A percentile compares a stretch with the other conserved stretches of the same genome.
phyloP scores from a whole-genome alignment of 2,113 vertebrate genomes.

The Dromiciops gliroides region DNA sequence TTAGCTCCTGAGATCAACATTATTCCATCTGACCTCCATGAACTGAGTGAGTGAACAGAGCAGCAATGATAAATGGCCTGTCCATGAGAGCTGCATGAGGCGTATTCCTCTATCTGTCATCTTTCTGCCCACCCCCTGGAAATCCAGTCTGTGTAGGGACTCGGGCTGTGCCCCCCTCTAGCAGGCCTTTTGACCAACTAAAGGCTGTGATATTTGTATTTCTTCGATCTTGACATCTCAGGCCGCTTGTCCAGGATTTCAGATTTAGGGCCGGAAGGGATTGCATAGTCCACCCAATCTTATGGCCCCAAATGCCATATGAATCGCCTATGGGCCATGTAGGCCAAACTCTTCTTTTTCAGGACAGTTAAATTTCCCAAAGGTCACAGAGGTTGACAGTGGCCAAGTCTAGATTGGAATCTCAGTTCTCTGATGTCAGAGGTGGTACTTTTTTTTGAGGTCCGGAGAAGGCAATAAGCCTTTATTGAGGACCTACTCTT shows the following conservation, averaged over 20 bases:
- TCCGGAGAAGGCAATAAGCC: background rate
- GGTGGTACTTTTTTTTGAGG: background rate
- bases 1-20: background rate
- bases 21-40: background rate
- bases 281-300: background rate
- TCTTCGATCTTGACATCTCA: background rate
- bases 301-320: background rate
- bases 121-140: background rate
- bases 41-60: background rate
- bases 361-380: background rate
- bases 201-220: background rate
- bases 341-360: background rate
- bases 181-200: background rate
- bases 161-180: background rate
- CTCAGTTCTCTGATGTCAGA: background rate
- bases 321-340: background rate
- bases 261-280: background rate
- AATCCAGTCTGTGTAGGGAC: background rate
- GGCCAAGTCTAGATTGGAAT: background rate
- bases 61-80: background rate
- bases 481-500: background rate
- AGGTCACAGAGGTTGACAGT: background rate
- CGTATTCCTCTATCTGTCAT: background rate
- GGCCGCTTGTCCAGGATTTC: background rate
- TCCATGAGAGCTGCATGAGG: background rate